Evolutionary conservation across 2,888 invertebrate species (phyloP), one percentile per base, ranked within the genome.

Genomic region (Nomada ferruginata): DNA sequence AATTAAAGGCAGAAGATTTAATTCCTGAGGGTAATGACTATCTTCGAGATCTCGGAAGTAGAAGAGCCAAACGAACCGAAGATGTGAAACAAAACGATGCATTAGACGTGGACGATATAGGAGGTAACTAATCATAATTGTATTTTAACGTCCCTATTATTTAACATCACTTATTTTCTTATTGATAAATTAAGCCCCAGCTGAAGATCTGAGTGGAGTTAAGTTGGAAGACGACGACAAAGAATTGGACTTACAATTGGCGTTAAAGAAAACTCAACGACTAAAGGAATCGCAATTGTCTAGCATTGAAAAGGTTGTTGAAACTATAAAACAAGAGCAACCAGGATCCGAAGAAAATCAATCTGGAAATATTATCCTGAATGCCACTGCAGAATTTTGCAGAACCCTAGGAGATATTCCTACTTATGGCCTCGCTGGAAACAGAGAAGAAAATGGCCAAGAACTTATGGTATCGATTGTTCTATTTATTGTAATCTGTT

Each of bases 361-460:
- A 29, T 76, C 87, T 69, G 94, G 94, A 3, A 95, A 95, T 87
- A 98, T 99, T 91, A 96, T 97, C 76, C 94, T 99, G 74, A 98
- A 99, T 95, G 97, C 98, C 0, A 99, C 98, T 0, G 98, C 99
- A 0, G 99, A 99, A 95, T 99, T 99, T 95, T 99, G 99, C 92
- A 96, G 99, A 90, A 98, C 98, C 63, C 95, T 99, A 10, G 98
- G 99, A 0, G 98, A 99, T 93, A 98, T 98, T 90, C 98, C 99
- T 76, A 98, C 98, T 0, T 98, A 98, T 93, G 98, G 98, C 20
- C 96, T 96, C 93, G 97, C 98, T 26, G 98, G 98, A 50, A 98
- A 98, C 94, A 95, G 98, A 50, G 98, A 98, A 91, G 97, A 97
- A 91, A 97, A 97, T 87, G 96, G 96, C 68, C 95, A 96, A 86